Evolutionary conservation across 2,797 vertebrate species (phyloP).

Genomic region (Chaetophractus vellerosus): DNA sequence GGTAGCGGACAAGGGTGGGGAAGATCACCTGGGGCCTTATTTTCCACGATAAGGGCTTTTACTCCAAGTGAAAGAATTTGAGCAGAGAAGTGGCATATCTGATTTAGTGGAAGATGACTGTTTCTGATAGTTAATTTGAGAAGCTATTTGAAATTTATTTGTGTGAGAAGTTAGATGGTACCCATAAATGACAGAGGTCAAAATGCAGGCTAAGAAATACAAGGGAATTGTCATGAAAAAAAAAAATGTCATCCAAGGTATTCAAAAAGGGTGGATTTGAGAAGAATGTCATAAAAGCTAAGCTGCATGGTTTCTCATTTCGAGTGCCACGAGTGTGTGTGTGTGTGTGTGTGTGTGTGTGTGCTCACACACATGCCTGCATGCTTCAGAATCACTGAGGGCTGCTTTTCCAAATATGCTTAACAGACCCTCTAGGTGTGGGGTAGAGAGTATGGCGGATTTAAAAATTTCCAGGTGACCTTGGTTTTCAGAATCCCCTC

Average conservation of each 20-base stretch:
- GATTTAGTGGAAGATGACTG: neutral
- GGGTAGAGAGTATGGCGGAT: neutral
- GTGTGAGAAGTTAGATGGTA: neutral
- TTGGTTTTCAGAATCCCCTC: neutral
- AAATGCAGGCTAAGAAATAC: neutral
- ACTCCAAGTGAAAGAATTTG: neutral
- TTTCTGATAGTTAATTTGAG: neutral
- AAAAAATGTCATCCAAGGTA: neutral
- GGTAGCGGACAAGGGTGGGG: no score
- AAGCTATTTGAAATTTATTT: neutral
- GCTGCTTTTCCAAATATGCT: neutral
- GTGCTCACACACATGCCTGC: no score
- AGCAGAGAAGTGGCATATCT: neutral
- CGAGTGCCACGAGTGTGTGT: rapidly evolving
- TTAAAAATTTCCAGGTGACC: neutral
- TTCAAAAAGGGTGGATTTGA: neutral
- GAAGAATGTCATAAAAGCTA: neutral
- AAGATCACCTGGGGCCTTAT: neutral
- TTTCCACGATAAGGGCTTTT: neutral
- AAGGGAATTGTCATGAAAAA: neutral
- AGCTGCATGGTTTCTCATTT: neutral
- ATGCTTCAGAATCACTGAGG: neutral
- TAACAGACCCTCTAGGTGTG: neutral
- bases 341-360: neutral
- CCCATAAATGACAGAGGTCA: neutral